phyloP scores from a whole-genome alignment of 2,888 invertebrate species.

The Orgyia antiqua region DNA sequence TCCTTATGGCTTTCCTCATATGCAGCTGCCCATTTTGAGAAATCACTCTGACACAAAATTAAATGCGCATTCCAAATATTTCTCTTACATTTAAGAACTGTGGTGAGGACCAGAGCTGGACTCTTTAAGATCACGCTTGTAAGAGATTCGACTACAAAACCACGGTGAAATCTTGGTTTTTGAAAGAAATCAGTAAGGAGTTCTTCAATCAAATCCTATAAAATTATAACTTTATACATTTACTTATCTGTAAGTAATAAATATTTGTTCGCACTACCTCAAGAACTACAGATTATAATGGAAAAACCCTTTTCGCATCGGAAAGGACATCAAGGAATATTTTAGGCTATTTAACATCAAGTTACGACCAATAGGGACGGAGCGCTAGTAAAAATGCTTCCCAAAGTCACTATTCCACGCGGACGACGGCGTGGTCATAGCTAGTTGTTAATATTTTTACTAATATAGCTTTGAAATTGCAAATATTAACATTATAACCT shows the following conservation, averaged over 20 bases:
- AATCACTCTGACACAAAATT: constrained; percentile 60
- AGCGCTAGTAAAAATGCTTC: no score
- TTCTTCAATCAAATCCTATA: constrained; percentile 55
- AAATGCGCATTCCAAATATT: constrained; percentile 54
- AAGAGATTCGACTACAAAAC: constrained; percentile 59
- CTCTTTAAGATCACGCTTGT: constrained; percentile 52
- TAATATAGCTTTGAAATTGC: no score
- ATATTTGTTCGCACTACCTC: no score
- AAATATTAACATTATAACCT: constrained; percentile 43
- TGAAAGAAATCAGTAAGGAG: constrained; percentile 52
- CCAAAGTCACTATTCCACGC: no score
- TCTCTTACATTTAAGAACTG: constrained; percentile 54
- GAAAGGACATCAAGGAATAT: no score
- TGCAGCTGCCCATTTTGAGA: constrained; percentile 51
- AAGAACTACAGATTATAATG: no score
- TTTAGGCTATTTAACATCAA: no score
- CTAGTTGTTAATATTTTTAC: no score
- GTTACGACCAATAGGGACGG: no score
- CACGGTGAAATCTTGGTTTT: constrained; percentile 42
- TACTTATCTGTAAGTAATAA: neutral
- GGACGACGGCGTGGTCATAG: no score
- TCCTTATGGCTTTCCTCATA: constrained; percentile 54
- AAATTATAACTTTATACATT: constrained; percentile 9
- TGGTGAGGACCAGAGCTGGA: constrained; percentile 45
- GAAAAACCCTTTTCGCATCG: no score